Percentiles rank a stretch among this genome's conserved stretches.
phyloP scores from a whole-genome alignment of 2,888 invertebrate species.

The Ecdyonurus torrentis region DNA sequence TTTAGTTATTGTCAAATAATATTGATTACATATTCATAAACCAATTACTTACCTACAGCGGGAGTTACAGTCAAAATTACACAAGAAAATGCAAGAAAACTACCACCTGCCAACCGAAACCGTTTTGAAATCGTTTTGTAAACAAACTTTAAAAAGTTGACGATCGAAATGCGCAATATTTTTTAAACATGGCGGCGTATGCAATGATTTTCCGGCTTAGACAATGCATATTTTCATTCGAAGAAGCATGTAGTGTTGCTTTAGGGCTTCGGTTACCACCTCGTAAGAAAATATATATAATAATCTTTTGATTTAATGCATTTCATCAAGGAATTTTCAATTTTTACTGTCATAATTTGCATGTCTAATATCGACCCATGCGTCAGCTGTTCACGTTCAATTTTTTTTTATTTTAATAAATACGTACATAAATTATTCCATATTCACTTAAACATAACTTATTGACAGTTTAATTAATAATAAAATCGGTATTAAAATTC shows the following conservation, averaged over 20 bases:
- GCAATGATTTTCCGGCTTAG: neutral
- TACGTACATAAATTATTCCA: too few species aligned
- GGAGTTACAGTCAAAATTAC: neutral
- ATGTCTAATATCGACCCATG: too few species aligned
- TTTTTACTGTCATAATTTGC: too few species aligned
- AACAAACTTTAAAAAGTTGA: neutral
- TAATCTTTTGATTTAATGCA: too few species aligned
- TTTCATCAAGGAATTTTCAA: too few species aligned
- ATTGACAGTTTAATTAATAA: too few species aligned
- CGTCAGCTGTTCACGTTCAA: neutral
- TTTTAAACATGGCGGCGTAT: neutral
- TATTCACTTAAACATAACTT: too few species aligned
- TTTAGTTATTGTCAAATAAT: too few species aligned
- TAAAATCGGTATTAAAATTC: too few species aligned
- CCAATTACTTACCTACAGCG: neutral
- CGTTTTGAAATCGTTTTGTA: neutral
- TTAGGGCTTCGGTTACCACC: slow-evolving; percentile 2
- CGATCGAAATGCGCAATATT: neutral
- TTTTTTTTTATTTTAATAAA: too few species aligned
- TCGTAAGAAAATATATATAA: neutral
- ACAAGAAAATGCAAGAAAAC: neutral
- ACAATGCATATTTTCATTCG: neutral
- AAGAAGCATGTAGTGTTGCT: neutral
- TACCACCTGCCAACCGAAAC: neutral
- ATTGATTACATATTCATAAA: too few species aligned